Evolutionary conservation across 1,140 invertebrate genomes (phyloP), one percentile per base, ranked within the genome.

Genomic region (Drosophila suzukii): DNA sequence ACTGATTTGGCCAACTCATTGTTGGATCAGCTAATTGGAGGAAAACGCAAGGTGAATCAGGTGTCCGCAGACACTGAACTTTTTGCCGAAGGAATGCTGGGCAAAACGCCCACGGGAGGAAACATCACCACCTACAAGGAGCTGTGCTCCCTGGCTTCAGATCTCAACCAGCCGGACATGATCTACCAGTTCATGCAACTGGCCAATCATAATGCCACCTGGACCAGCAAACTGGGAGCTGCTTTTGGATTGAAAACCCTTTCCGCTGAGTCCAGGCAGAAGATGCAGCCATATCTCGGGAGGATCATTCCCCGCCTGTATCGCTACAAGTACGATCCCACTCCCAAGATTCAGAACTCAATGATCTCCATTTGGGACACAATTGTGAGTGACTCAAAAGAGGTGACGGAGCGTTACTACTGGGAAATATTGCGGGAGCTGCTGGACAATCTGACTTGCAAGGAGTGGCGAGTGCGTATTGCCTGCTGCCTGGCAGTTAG

Each of bases 121-220:
- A 97, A 96, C 78, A 93, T 98, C 34, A 97, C 97, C 7, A 98
- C 98, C 0, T 99, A 99, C 90, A 97, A 97, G 91, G 98, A 99
- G 93, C 94, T 99, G 4, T 99, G 97, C 93, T 96, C 97, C 0
- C 93, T 99, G 12, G 98, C 97, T 1, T 97, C 97, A 6, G 97
- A 98, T 93, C 93, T 99, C 36, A 98, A 98, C 90, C 97, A 98
- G 91, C 98, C 98, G 0, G 97, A 99, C 92, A 94, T 99, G 46
- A 95, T 98, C 66, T 99, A 99, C 92, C 97, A 97, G 92, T 99
- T 99, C 91, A 97, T 99, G 96, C 96, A 98, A 92, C 93, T 99
- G 60, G 97, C 97, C 5, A 98, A 98, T 94, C 96, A 98, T 85
- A 98, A 98, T 93, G 95, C 97, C 5, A 94, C 97, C 24, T 99